Conservation (phyloP, 1,140 invertebrate genomes). For the Drosophila triauraria region DNA sequence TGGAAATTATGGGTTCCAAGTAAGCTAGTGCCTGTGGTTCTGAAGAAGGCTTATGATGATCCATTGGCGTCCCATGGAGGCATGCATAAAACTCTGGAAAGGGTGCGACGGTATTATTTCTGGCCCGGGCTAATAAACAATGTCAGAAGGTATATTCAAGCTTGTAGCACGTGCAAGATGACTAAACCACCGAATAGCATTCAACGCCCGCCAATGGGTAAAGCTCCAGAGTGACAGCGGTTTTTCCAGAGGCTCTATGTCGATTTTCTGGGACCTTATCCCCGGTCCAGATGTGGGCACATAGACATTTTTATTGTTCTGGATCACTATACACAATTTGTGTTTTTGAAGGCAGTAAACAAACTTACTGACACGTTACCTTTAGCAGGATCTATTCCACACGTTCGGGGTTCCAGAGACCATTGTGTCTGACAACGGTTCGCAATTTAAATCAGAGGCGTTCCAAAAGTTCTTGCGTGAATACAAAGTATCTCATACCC, state of each 20-base stretch:
- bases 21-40: no score
- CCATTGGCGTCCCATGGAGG: constrained; percentile 6
- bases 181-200: constrained; percentile 13
- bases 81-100: neutral
- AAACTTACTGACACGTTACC: constrained; percentile 16
- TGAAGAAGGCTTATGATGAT: no score
- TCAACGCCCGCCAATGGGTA: constrained; percentile 22
- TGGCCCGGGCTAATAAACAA: neutral
- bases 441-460: neutral
- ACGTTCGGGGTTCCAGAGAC: constrained; percentile 6
- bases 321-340: constrained; percentile 33
- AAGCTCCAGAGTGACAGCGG: neutral
- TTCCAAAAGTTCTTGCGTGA: neutral
- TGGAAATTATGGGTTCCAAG: no score
- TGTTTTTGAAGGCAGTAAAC: constrained; percentile 32
- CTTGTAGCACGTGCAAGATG: constrained; percentile 15
- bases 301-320: constrained; percentile 24
- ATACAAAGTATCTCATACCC: neutral
- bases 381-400: neutral
- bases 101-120: neutral
- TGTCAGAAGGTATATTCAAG: constrained; percentile 12
- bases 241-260: constrained; percentile 33
- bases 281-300: constrained; percentile 27
- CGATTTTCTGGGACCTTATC: constrained; percentile 41
- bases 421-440: constrained; percentile 7